These are phyloP conservation scores for Sceloporus undulatus DNA, from an alignment of 2,113 vertebrate genomes.

Conservation along the genomic window DNA sequence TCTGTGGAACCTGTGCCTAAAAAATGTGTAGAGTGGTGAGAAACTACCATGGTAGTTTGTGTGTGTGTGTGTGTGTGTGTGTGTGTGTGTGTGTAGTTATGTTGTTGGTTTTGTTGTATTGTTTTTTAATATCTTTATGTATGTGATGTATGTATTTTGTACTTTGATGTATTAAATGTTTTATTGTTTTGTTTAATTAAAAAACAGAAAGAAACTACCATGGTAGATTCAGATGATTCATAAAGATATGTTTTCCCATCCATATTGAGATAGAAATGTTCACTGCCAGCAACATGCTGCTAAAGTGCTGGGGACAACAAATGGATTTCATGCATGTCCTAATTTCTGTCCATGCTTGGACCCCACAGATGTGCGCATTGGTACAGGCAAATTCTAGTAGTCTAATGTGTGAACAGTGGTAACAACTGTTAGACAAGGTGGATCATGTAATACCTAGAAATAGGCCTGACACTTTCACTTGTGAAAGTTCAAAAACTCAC, in stretches of 20 bases:
- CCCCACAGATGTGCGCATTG: background rate
- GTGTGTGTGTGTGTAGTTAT: too few species aligned
- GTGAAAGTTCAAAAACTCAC: background rate
- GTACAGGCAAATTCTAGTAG: background rate
- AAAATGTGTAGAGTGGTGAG: background rate
- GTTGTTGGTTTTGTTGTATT: too few species aligned
- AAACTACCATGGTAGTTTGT: background rate
- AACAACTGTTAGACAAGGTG: too few species aligned
- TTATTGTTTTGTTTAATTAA: too few species aligned
- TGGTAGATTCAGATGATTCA: background rate
- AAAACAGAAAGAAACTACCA: background rate
- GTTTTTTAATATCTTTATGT: too few species aligned
- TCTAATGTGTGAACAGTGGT: background rate
- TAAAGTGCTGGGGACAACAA: background rate
- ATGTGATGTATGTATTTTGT: too few species aligned
- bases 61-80: too few species aligned
- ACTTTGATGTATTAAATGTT: too few species aligned
- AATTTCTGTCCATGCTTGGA: too few species aligned
- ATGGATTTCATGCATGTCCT: background rate
- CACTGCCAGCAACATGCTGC: background rate
- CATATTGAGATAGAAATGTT: background rate
- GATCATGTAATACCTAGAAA: background rate
- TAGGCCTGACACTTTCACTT: background rate
- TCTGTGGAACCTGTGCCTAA: background rate
- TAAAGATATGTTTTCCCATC: background rate